Base-by-base conservation (phyloP, 2,888 invertebrate genomes). In the Minunthozetes semirufus region DNA sequence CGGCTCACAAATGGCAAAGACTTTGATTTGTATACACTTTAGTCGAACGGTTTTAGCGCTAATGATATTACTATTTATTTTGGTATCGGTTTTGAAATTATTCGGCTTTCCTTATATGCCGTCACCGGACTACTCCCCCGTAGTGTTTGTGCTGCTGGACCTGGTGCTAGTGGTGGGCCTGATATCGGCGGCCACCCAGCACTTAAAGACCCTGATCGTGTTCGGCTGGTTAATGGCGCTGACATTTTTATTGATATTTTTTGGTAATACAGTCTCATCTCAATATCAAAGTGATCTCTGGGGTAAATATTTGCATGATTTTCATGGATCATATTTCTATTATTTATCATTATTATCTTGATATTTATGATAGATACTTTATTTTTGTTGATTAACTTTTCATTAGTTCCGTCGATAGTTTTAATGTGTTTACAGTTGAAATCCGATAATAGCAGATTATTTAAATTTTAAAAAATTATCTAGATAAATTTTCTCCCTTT, bases 221-320 rank as follows among this genome's bases (percentile, higher is more conserved):
- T 74, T 74, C 48, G 68, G 74, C 29, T 74, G 74, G 74, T 22
- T 74, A 42, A 33, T 68, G 15, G 74, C 68, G 33, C 50, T 74
- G 17, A 74, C 74, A 27, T 68, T 66, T 68, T 68, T 74, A 50
- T 50, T 74, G 46, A 74, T 74, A 38, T 74, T 74, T 56, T 74
- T 74, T 50, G 74, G 74, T 50, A 74, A 74, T 38, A 70, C 74
- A 13, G 74, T 74, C 29, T 74, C 74, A 48, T 68, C 74, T 74
- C 74, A 74, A 46, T 74, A 74, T 56, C 68, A 74, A 74, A 74
- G 74, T 74, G 74, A 74, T 74, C 74, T 74, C 25, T 46, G 66
- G 38, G 74, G 74, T 74, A 74, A 61, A 61, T 73, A 59, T 61
- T 56, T 13, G 29, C 61, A 13, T 22, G 25, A 8, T 22, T 59